Evolutionary conservation across 1,140 invertebrate species (phyloP).

Genomic region (Ephestia elutella): DNA sequence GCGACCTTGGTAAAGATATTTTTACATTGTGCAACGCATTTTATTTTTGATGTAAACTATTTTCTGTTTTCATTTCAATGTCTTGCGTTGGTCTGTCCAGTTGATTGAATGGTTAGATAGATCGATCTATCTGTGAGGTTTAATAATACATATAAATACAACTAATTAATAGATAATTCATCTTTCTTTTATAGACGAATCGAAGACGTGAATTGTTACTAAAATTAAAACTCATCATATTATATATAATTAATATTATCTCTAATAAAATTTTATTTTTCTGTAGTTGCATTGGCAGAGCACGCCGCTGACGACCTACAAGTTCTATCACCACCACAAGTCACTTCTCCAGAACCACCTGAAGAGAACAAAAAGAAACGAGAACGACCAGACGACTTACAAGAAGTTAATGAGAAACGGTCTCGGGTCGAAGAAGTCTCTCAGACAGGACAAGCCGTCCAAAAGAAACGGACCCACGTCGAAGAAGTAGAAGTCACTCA

Average conservation of each 20-base stretch:
- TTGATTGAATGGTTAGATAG: too few species aligned
- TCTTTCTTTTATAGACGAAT: too few species aligned
- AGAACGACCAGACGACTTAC: conserved; percentile 40
- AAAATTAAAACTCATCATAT: too few species aligned
- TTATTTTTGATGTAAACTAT: not conserved
- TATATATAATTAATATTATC: too few species aligned
- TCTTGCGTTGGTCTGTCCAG: not conserved
- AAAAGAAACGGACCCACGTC: conserved; percentile 4
- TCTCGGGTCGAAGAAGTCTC: conserved; percentile 41
- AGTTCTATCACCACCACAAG: conserved; percentile 66
- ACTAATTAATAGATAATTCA: not conserved
- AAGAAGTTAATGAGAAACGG: conserved; percentile 51
- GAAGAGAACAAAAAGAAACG: conserved; percentile 55
- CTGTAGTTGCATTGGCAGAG: conserved; percentile 82
- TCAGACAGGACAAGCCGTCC: conserved; percentile 17
- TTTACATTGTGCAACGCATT: not conserved
- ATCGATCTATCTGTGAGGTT: too few species aligned
- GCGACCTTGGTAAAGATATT: conserved; percentile 76
- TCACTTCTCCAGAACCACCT: conserved; percentile 43
- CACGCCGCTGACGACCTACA: conserved; percentile 87
- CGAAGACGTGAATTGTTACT: too few species aligned
- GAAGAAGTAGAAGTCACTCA: conserved; percentile 17
- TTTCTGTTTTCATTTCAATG: not conserved
- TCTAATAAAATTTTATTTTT: too few species aligned
- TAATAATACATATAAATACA: not conserved